A percentile compares a stretch with the other conserved stretches of the same genome.
phyloP scores from a whole-genome alignment of 2,113 vertebrate species.

The Nannospalax galili region DNA sequence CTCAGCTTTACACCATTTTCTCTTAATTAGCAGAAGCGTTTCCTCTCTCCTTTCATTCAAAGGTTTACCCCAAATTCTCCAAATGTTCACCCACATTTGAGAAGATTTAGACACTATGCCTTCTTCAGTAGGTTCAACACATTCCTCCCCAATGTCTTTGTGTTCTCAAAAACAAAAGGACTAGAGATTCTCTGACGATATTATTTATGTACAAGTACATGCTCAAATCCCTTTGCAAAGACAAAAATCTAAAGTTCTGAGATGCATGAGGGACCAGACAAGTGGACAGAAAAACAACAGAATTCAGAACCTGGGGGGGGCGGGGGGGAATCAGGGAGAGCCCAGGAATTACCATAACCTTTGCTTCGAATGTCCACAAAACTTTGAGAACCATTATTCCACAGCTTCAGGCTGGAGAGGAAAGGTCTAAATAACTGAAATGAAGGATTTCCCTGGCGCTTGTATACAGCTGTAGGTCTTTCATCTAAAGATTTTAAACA shows the following conservation, averaged over 20 bases:
- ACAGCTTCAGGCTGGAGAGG: background rate
- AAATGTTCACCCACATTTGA: background rate
- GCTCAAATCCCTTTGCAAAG: slow-evolving; percentile 41
- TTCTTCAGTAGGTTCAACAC: background rate
- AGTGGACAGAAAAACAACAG: slow-evolving; percentile 12
- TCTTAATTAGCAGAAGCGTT: no score
- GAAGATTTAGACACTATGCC: background rate
- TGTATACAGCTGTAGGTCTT: background rate
- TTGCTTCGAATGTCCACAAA: background rate
- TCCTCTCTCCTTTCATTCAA: no score
- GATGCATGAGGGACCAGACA: slow-evolving; percentile 3
- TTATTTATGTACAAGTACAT: background rate
- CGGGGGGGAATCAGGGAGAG: background rate
- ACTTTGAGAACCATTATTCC: background rate
- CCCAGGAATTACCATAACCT: background rate
- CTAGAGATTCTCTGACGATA: background rate
- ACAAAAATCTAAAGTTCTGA: slow-evolving; percentile 13
- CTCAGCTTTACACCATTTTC: no score
- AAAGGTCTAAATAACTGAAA: background rate
- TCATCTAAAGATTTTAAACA: background rate
- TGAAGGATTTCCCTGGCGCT: background rate
- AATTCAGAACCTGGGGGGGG: background rate
- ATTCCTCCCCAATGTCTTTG: background rate
- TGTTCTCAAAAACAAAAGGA: slow-evolving; percentile 39
- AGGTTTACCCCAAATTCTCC: background rate